phyloP scores from a whole-genome alignment of 2,888 invertebrate genomes.

The Lamellibrachia satsuma region DNA sequence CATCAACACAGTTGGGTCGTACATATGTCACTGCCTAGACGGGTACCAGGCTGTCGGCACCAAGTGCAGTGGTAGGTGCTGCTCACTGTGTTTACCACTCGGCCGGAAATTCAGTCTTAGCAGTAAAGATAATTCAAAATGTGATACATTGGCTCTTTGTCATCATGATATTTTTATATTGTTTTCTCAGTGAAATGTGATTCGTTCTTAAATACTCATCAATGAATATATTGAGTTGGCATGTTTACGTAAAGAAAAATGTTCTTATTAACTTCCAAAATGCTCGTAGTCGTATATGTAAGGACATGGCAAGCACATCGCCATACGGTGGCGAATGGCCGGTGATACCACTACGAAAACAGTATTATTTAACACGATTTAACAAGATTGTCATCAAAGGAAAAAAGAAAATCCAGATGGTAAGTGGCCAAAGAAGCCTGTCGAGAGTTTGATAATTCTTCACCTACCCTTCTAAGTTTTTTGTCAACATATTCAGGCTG shows the following conservation, averaged over 20 bases:
- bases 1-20: slow-evolving; percentile 26
- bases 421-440: too few species aligned
- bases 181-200: neutral
- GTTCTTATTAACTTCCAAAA: neutral
- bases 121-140: neutral
- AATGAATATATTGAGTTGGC: neutral
- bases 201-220: neutral
- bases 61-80: neutral
- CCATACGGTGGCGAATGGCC: too few species aligned
- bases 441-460: too few species aligned
- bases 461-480: too few species aligned
- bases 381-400: too few species aligned
- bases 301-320: too few species aligned
- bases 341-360: too few species aligned
- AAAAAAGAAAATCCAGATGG: too few species aligned
- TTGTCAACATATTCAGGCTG: too few species aligned
- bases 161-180: neutral
- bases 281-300: too few species aligned
- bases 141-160: neutral
- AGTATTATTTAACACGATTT: too few species aligned
- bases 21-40: slow-evolving; percentile 21
- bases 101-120: neutral
- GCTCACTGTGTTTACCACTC: neutral
- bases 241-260: neutral
- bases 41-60: neutral